Conservation (phyloP, 2,113 vertebrate species). For the Gopherus evgoodei region DNA sequence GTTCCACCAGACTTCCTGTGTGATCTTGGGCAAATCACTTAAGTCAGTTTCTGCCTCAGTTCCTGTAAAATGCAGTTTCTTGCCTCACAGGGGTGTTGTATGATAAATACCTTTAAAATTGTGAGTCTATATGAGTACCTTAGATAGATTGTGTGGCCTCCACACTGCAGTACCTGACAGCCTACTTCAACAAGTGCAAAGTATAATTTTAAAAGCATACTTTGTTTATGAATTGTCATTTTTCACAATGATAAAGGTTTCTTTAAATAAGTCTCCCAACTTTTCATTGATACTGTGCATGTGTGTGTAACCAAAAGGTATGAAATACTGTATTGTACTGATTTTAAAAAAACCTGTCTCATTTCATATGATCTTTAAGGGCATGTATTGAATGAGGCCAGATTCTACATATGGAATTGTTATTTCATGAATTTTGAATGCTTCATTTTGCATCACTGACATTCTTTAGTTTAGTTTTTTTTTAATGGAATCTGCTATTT, state of each 20-base stretch:
- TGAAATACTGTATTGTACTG: neutral
- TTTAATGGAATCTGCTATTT: neutral
- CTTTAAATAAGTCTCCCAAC: neutral
- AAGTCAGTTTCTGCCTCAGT: neutral
- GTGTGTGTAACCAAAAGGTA: neutral
- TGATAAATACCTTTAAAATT: neutral
- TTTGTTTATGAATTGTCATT: neutral
- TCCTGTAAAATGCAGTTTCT: neutral
- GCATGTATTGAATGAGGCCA: neutral
- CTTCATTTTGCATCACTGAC: neutral
- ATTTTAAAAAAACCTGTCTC: neutral
- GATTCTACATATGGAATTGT: neutral
- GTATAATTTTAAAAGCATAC: neutral
- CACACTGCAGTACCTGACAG: neutral
- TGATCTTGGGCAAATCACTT: neutral
- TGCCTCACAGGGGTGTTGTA: neutral
- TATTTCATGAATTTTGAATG: neutral
- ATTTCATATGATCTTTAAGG: neutral
- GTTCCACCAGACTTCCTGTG: neutral
- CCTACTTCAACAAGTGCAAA: neutral
- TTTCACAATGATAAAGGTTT: neutral
- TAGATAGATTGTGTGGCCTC: neutral
- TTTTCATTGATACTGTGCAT: neutral
- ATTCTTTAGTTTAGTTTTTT: neutral
- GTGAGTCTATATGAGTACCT: neutral